A percentile compares a stretch with the other conserved stretches of the same genome.
phyloP scores from a whole-genome alignment of 2,113 vertebrate genomes.

The Theristicus caerulescens region DNA sequence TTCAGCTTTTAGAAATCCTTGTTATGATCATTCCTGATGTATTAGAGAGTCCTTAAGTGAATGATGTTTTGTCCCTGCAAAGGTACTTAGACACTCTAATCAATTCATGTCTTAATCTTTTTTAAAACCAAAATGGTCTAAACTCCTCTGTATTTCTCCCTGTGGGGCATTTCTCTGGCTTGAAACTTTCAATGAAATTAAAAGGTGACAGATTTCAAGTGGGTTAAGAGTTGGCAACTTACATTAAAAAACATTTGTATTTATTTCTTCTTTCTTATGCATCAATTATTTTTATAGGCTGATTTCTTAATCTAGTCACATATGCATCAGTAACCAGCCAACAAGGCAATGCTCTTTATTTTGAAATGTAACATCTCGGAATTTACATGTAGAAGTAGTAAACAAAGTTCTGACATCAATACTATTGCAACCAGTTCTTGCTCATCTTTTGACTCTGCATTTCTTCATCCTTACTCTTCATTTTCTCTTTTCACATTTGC shows the following conservation, averaged over 20 bases:
- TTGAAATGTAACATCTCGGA: neutral
- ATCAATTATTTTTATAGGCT: neutral
- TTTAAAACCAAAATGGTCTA: neutral
- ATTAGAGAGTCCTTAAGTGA: neutral
- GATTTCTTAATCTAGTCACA: neutral
- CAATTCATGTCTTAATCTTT: neutral
- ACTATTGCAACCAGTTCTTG: neutral
- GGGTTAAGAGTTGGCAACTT: neutral
- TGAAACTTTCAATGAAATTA: neutral
- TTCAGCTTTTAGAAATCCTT: neutral
- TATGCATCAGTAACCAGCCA: neutral
- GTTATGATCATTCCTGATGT: neutral
- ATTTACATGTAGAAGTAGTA: neutral
- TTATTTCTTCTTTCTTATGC: neutral
- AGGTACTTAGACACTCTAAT: neutral
- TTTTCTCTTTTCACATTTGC: neutral
- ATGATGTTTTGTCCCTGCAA: neutral
- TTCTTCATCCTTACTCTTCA: neutral
- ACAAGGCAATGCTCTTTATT: neutral
- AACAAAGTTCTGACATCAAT: neutral
- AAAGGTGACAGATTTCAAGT: neutral
- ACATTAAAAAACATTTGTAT: neutral
- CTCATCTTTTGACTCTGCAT: neutral
- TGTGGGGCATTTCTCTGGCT: neutral
- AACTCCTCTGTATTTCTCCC: neutral